Percentiles rank a stretch among this genome's conserved stretches.
phyloP scores from a whole-genome alignment of 2,113 vertebrate species.

The Neodon shergylaensis region DNA sequence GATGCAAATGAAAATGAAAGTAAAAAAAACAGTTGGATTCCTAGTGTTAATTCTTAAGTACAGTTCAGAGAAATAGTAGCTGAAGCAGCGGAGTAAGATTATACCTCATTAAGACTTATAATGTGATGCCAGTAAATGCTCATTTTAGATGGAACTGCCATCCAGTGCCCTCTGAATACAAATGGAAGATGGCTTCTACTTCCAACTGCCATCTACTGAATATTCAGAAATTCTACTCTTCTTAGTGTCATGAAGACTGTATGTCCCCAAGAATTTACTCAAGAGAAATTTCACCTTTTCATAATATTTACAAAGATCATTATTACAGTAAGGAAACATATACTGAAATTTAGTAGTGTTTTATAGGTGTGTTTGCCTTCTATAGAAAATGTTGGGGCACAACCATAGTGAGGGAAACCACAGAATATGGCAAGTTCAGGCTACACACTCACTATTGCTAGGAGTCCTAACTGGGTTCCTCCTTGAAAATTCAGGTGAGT shows the following conservation, averaged over 20 bases:
- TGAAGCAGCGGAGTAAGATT: not conserved
- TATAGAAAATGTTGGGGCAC: not conserved
- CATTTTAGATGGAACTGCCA: not conserved
- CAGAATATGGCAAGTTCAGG: too few species aligned
- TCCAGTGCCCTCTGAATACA: not conserved
- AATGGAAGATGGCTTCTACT: not conserved
- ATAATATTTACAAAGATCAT: not conserved
- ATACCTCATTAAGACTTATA: not conserved
- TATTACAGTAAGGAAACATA: not conserved
- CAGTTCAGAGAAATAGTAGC: not conserved
- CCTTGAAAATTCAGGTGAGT: too few species aligned
- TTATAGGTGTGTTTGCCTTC: not conserved
- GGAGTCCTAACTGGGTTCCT: too few species aligned
- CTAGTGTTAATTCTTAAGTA: not conserved
- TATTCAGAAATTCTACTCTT: rapidly evolving
- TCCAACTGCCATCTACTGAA: not conserved
- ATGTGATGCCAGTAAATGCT: not conserved
- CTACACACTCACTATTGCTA: too few species aligned
- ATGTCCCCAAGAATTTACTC: not conserved
- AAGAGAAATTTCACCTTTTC: not conserved
- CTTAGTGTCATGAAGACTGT: not conserved
- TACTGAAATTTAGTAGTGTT: not conserved
- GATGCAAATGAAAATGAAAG: not conserved
- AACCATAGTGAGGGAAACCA: not conserved
- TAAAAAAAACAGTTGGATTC: not conserved